Evolutionary conservation across 2,113 vertebrate genomes (phyloP), one percentile per base, ranked within the genome.

Genomic region (Syrmaticus mikado): DNA sequence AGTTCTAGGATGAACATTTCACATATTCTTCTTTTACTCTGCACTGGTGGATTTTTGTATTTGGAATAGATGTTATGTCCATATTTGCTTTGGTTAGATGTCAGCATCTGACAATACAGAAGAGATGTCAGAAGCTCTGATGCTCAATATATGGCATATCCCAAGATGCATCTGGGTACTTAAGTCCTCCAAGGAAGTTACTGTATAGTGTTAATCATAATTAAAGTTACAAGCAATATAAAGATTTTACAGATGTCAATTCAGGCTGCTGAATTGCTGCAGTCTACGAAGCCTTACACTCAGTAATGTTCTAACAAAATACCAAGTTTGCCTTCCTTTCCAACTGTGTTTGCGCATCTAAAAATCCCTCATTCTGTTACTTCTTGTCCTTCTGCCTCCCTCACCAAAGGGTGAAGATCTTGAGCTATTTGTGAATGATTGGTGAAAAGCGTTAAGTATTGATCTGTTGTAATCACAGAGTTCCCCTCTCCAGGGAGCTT

Each of bases 21-120:
- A 32, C 41, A 52, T 64, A 32, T 18, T 85, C 30, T 4, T 38
- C 4, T 52, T 28, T 22, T 24, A 79, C 40, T 38, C 3, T 53
- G 27, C 2, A 1, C 27, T 67, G 58, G 19, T 55, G 61, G 38
- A 62, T 25, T 65, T 80, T 57, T 40, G 4, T 28, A 17, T 64
- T 85, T 65, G 30, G 85, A 67, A 60, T 70, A 36, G 61, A 13
- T 4, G 4, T 50, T 32, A n/a, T 17, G 30, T 78, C 38, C 60
- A 2, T 80, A 18, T 5, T 85, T 82, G 60, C 48, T 93, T 87
- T 87, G 60, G 61, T 27, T 24, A 90, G 92, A 48, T 71, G 90
- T 58, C 32, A 62, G 58, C 75, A 77, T 24, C 16, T 9, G 41
- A 45, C 40, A 64, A 27, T 85, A 38, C 20, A 48, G 58, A 72